A percentile compares a stretch with the other conserved stretches of the same genome.
phyloP scores from a whole-genome alignment of 1,140 invertebrate genomes.

The Nephotettix cincticeps region DNA sequence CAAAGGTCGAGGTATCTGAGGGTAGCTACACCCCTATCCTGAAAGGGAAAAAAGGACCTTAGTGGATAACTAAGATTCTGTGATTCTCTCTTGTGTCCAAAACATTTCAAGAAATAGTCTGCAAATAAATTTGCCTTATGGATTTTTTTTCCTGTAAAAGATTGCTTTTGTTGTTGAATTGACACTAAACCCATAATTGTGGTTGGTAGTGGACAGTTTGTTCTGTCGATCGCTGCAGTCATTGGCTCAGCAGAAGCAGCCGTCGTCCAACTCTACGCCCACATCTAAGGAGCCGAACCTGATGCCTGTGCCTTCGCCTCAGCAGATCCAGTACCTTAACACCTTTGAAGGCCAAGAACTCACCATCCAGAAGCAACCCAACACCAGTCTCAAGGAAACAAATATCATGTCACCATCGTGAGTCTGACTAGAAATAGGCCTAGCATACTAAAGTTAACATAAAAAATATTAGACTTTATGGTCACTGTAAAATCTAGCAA shows the following conservation, averaged over 20 bases:
- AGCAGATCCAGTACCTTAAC: conserved; percentile 94
- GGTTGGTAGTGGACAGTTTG: conserved; percentile 75
- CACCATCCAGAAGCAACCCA: conserved; percentile 95
- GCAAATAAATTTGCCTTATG: too few species aligned
- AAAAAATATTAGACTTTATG: neutral
- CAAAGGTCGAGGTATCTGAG: too few species aligned
- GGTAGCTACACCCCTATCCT: too few species aligned
- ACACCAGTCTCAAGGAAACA: conserved; percentile 80
- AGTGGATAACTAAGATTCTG: too few species aligned
- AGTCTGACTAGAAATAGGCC: too few species aligned
- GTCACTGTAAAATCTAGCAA: neutral
- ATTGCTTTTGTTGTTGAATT: too few species aligned
- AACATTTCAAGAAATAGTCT: too few species aligned
- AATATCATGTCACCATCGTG: conserved; percentile 61
- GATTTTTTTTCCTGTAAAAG: too few species aligned
- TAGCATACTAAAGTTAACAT: too few species aligned
- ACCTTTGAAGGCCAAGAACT: conserved; percentile 95
- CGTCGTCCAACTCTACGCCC: conserved; percentile 45
- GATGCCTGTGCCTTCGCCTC: conserved; percentile 94
- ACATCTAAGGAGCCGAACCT: conserved; percentile 78
- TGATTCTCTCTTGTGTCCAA: too few species aligned
- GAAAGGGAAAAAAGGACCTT: too few species aligned
- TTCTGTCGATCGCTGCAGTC: conserved; percentile 78
- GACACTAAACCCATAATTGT: too few species aligned
- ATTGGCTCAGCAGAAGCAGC: conserved; percentile 73